Conservation (phyloP, 2,797 vertebrate genomes). For the Amphiprion clarkii region DNA sequence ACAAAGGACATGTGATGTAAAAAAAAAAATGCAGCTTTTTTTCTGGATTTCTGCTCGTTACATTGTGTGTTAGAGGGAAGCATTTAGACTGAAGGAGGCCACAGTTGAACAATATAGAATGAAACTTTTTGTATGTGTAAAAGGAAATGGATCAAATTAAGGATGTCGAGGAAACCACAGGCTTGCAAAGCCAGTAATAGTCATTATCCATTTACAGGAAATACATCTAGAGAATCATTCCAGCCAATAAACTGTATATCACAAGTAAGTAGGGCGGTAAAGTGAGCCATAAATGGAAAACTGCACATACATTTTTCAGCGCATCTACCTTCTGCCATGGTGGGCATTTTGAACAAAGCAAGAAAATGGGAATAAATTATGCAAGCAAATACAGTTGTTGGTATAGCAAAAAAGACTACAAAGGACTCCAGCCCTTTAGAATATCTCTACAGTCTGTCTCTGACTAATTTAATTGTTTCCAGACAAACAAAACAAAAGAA, state of each 20-base stretch:
- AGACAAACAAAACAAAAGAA: conserved; percentile 62
- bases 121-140: not conserved
- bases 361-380: conserved; percentile 53
- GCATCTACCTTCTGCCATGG: not conserved
- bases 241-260: conserved; percentile 12
- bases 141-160: conserved; percentile 6
- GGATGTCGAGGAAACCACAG: conserved; percentile 1
- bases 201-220: conserved; percentile 29
- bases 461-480: conserved; percentile 65
- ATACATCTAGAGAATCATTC: not conserved
- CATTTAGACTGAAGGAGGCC: conserved; percentile 6
- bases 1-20: conserved; percentile 59
- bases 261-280: conserved; percentile 13
- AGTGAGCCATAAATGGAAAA: conserved; percentile 12
- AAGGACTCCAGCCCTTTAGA: conserved; percentile 39
- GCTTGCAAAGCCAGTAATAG: conserved; percentile 8
- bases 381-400: conserved; percentile 65
- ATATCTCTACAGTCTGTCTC: conserved; percentile 44
- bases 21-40: conserved; percentile 45
- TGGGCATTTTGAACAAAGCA: conserved; percentile 22
- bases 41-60: conserved; percentile 22
- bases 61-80: not conserved
- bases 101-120: too few relatives aligned
- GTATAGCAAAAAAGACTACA: conserved; percentile 51
- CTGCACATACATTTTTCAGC: not conserved